Evolutionary conservation across 2,113 vertebrate species (phyloP).

Genomic region (Microcebus murinus): DNA sequence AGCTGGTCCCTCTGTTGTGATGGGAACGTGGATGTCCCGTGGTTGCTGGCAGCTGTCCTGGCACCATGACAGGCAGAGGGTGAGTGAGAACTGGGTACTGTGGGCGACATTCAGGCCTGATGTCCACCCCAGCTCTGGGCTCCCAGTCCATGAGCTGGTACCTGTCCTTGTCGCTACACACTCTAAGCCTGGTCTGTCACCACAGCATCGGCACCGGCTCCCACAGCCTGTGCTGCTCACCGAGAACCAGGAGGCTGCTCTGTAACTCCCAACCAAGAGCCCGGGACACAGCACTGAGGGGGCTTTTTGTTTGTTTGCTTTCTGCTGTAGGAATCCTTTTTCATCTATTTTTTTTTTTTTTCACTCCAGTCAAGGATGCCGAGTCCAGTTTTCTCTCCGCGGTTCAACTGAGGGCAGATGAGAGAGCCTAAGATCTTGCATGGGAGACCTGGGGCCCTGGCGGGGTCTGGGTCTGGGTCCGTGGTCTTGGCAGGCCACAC

Average conservation of each 20-base stretch:
- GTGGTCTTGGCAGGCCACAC: background rate
- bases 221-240: rapidly evolving
- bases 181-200: background rate
- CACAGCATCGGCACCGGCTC: rapidly evolving
- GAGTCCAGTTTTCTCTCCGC: background rate
- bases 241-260: background rate
- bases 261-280: rapidly evolving
- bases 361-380: background rate
- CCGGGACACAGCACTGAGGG: background rate
- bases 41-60: background rate
- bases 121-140: background rate
- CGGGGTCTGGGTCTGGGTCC: background rate
- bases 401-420: background rate
- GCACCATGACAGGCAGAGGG: background rate
- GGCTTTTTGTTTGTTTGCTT: no score
- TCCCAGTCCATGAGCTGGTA: background rate
- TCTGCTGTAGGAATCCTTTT: background rate
- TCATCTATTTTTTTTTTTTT: no score
- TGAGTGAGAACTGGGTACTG: background rate
- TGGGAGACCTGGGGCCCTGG: background rate
- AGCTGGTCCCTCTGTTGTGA: background rate
- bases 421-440: no score
- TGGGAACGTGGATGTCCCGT: background rate
- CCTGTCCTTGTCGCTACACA: rapidly evolving
- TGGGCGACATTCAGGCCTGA: background rate